Evolutionary conservation across 2,113 vertebrate genomes (phyloP), one percentile per base, ranked within the genome.

Genomic region (Phaethon lepturus): DNA sequence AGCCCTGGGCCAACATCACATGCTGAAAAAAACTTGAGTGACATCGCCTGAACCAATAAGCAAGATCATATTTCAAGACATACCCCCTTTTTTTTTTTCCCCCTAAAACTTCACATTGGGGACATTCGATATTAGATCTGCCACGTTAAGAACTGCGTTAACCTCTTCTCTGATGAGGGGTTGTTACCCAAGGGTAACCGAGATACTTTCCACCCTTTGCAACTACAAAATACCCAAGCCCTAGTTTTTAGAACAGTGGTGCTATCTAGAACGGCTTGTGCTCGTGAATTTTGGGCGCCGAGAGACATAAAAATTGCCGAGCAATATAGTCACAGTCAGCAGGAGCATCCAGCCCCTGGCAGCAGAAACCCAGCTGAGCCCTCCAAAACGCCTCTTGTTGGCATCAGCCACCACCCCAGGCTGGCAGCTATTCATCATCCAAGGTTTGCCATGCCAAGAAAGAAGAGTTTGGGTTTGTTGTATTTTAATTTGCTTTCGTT

Each of bases 261-360:
- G 2, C 22, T 24, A 13, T 15, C 69, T 31, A 1, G 1, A n/a
- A 24, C 1, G 2, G 17, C 64, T 58, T 1, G 17, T 19, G 52
- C 35, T 81, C 11, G 8, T 4, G 35, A 40, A 79, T 67, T 52
- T 11, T 24, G 17, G 67, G 52, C 44, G 26, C 52, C 1, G 4
- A 26, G 35, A 66, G 13, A 45, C 35, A 19, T 24, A 25, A 56
- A 26, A 66, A 58, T 59, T 16, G 6, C 66, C 8, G 2, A 15
- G 31, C 2, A 6, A 44, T 31, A 44, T 31, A 6, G 31, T 35
- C 18, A 7, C 25, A 10, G 42, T 1, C 49, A 28, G 78, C 33
- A 17, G 45, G 23, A 79, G 35, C 68, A 44, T 14, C 75, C 66
- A 63, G 33, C 56, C 40, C 3, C 33, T 47, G 47, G 66, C 75